Evolutionary conservation across 2,797 vertebrate genomes (phyloP).

Genomic region (Pogonophryne albipinna): DNA sequence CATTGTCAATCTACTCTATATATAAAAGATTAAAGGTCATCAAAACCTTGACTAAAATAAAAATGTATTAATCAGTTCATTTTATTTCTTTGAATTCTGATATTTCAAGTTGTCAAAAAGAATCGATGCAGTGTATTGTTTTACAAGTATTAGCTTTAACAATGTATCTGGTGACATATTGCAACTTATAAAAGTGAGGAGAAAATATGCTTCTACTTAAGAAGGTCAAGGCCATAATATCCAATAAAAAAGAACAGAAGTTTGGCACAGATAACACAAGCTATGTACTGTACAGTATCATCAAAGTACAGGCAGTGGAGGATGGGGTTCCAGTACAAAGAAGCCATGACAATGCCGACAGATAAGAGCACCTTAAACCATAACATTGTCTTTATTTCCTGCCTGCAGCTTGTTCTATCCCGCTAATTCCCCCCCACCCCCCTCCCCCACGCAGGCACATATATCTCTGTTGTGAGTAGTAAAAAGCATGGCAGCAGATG

Average conservation of each 20-base stretch:
- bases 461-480: slow-evolving; percentile 44
- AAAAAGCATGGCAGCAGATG: slow-evolving; percentile 72
- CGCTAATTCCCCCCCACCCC: slow-evolving; percentile 1
- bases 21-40: no score
- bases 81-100: background rate
- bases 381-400: slow-evolving; percentile 17
- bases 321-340: background rate
- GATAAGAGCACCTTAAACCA: slow-evolving; percentile 19
- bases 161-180: background rate
- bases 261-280: slow-evolving; percentile 1
- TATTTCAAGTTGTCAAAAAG: background rate
- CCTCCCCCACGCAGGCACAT: background rate
- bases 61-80: background rate
- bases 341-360: background rate
- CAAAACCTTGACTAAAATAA: background rate
- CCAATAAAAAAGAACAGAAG: background rate
- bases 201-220: background rate
- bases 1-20: no score
- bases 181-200: background rate
- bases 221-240: background rate
- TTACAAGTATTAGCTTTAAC: background rate
- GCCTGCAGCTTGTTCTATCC: slow-evolving; percentile 24
- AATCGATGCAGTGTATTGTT: no score
- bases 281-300: background rate
- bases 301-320: background rate